Evolutionary conservation across 23 tunicate species (phyloP).

Genomic region (Ciona savignyi): DNA sequence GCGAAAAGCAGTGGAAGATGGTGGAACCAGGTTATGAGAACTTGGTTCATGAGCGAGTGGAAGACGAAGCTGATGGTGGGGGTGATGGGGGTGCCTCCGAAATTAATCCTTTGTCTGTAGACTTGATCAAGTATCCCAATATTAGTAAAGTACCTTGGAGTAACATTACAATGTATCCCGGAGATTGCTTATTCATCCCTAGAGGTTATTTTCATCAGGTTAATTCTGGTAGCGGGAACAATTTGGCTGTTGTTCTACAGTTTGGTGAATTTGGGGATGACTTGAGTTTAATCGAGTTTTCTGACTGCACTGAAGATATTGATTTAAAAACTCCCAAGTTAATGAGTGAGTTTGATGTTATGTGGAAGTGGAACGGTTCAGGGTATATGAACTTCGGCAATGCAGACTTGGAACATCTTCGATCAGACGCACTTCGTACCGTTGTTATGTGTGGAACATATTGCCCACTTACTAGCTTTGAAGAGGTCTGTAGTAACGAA

Average conservation of each 20-base stretch:
- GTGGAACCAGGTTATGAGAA: not conserved
- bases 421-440: not conserved
- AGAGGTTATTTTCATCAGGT: not conserved
- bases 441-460: not conserved
- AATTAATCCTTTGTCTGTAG: not conserved
- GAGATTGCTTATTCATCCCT: not conserved
- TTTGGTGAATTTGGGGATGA: not conserved
- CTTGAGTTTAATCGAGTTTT: not conserved
- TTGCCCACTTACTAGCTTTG: not conserved
- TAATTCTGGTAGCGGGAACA: not conserved
- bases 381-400: not conserved
- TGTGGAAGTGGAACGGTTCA: not conserved
- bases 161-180: not conserved
- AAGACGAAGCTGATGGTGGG: not conserved
- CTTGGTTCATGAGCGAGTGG: not conserved
- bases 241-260: not conserved
- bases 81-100: not conserved
- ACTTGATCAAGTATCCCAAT: not conserved
- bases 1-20: not conserved
- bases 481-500: not conserved
- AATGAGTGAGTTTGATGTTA: not conserved
- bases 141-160: not conserved
- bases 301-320: not conserved
- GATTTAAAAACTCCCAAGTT: not conserved
- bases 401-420: not conserved